phyloP scores from a whole-genome alignment of 2,888 invertebrate genomes.

The Volucella inflata region DNA sequence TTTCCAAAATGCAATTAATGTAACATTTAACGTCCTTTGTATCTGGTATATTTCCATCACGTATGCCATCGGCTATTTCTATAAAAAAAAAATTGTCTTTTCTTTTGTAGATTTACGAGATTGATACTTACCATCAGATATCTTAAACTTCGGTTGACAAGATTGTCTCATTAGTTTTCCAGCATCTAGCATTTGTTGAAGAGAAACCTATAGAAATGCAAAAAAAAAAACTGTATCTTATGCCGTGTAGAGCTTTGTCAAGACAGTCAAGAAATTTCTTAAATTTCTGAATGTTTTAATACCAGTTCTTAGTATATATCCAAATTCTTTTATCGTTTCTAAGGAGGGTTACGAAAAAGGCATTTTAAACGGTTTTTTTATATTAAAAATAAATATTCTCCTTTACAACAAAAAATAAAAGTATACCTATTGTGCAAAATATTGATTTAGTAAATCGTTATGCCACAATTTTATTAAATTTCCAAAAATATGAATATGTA shows the following conservation, averaged over 20 bases:
- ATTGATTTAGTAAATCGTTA: no score
- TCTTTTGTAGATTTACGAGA: constrained; percentile 40
- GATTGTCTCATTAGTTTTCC: constrained; percentile 87
- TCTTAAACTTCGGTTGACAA: constrained; percentile 86
- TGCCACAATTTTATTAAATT: no score
- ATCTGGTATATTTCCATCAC: constrained; percentile 79
- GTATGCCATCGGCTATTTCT: constrained; percentile 80
- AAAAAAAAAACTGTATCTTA: not conserved
- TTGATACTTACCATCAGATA: constrained; percentile 76
- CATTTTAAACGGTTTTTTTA: no score
- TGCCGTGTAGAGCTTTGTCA: not conserved
- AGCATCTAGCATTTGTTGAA: constrained; percentile 87
- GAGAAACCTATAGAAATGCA: constrained; percentile 78
- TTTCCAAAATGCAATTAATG: constrained; percentile 84
- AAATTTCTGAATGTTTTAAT: not conserved
- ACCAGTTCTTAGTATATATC: no score
- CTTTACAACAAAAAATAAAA: no score
- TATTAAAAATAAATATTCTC: no score
- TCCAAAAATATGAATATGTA: no score
- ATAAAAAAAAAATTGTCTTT: not conserved
- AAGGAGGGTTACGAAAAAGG: no score
- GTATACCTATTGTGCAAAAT: no score
- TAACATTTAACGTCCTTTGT: constrained; percentile 84
- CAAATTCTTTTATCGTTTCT: no score
- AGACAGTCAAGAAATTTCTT: not conserved